Conservation (phyloP, 2,797 vertebrate species). For the Telmatherina bonti region DNA sequence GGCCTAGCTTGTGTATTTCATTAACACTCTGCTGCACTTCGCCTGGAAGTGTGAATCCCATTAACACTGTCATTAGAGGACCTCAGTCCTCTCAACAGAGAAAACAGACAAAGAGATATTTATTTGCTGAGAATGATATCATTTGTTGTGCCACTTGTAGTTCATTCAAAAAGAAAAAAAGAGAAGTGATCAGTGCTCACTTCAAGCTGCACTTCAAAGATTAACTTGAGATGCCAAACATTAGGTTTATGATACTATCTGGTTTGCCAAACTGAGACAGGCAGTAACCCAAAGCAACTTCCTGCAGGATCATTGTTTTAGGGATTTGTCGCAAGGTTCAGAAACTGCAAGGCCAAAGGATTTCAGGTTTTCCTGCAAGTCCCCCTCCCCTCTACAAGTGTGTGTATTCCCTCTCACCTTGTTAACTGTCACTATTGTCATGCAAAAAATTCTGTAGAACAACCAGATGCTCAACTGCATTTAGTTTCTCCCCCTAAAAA, state of each 20-base stretch:
- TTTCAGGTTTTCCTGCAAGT: too few species aligned
- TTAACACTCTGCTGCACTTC: constrained; percentile 58
- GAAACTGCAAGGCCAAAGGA: too few species aligned
- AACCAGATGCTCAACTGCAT: too few species aligned
- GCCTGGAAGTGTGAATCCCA: constrained; percentile 50
- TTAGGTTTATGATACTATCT: too few species aligned
- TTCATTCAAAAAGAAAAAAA: background rate
- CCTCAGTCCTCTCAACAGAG: constrained; percentile 5
- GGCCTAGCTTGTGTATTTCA: constrained; percentile 58
- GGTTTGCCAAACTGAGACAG: too few species aligned
- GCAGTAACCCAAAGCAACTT: background rate
- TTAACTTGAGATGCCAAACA: too few species aligned
- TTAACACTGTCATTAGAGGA: constrained; percentile 57
- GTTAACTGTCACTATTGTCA: too few species aligned
- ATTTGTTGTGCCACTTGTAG: background rate
- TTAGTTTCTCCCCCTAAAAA: too few species aligned
- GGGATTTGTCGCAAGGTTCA: background rate
- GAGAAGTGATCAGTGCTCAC: background rate
- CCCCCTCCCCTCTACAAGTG: too few species aligned
- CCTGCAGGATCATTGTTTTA: background rate
- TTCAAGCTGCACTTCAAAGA: background rate
- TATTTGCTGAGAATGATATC: background rate
- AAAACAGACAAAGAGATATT: constrained; percentile 8
- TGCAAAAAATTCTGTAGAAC: too few species aligned
- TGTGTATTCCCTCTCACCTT: too few species aligned